These are phyloP conservation scores for Zaprionus bogoriensis DNA, from an alignment of 2,888 invertebrate genomes.

Conservation along the genomic window DNA sequence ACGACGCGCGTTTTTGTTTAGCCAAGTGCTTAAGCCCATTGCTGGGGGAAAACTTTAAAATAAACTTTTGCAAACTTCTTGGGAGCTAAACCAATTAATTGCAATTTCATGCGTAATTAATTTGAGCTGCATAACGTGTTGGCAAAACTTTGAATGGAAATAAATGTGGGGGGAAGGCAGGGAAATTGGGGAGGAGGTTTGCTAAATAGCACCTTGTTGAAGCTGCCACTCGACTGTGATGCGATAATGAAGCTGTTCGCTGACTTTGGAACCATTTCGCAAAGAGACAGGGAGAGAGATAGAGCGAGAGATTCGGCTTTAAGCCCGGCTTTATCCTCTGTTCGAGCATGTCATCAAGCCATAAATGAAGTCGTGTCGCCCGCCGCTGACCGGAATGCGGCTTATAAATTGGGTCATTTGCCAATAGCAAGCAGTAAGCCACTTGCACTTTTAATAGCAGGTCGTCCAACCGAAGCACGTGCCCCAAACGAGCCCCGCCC, in stretches of 20 bases:
- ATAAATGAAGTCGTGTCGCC: constrained; percentile 41
- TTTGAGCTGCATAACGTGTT: constrained; percentile 76
- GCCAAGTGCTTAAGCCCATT: constrained; percentile 71
- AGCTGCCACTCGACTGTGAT: too few relatives aligned
- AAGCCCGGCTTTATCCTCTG: constrained; percentile 22
- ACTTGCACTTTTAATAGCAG: constrained; percentile 77
- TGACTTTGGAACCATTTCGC: too few relatives aligned
- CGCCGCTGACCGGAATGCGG: constrained; percentile 64
- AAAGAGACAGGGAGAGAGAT: too few relatives aligned
- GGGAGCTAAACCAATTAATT: constrained; percentile 76
- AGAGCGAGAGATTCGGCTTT: neutral
- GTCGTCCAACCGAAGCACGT: constrained; percentile 47
- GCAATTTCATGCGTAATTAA: constrained; percentile 77
- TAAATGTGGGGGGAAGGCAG: too few relatives aligned
- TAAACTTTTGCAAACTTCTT: constrained; percentile 70
- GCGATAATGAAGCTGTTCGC: too few relatives aligned
- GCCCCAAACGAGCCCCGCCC: neutral
- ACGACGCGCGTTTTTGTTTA: constrained; percentile 69
- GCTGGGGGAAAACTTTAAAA: constrained; percentile 69
- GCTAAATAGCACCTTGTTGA: constrained; percentile 11
- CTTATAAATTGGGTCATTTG: constrained; percentile 76
- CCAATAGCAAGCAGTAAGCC: constrained; percentile 67
- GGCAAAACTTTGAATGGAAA: constrained; percentile 28
- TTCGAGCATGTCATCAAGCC: constrained; percentile 54
- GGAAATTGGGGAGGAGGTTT: neutral